A percentile compares a stretch with the other conserved stretches of the same genome.
These are phyloP conservation scores for Epinephelus moara DNA, from an alignment of 2,113 vertebrate genomes.

Conservation along the genomic window DNA sequence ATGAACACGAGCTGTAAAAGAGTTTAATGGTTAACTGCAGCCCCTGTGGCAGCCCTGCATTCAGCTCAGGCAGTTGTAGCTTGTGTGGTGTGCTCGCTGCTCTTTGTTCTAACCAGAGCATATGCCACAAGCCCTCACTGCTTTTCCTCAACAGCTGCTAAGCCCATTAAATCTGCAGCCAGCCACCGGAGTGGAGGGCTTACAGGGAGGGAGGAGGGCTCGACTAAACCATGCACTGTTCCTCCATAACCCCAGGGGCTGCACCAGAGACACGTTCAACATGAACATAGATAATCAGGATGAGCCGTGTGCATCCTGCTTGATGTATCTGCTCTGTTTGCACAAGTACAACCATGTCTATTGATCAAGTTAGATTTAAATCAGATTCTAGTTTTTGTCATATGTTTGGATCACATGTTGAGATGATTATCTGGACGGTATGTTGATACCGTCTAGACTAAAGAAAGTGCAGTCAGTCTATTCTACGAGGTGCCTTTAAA, in stretches of 20 bases:
- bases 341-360: not conserved
- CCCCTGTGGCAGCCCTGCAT: constrained; percentile 47
- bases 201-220: constrained; percentile 58
- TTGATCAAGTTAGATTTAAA: constrained; percentile 11
- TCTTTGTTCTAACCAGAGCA: constrained; percentile 82
- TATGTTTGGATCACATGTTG: not conserved
- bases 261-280: constrained; percentile 65
- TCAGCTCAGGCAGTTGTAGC: constrained; percentile 37
- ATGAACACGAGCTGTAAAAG: constrained; percentile 63
- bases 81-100: constrained; percentile 55
- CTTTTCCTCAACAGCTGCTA: constrained; percentile 84
- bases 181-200: constrained; percentile 74
- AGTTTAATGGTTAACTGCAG: constrained; percentile 56
- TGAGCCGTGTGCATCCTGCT: constrained; percentile 33
- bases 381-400: constrained; percentile 3
- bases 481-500: constrained; percentile 41
- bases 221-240: constrained; percentile 61
- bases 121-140: constrained; percentile 80
- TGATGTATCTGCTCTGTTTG: constrained; percentile 25
- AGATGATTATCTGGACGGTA: not conserved
- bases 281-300: constrained; percentile 51
- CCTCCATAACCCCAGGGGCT: constrained; percentile 66
- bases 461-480: constrained; percentile 20
- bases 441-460: not conserved
- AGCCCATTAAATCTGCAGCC: constrained; percentile 82